Percentiles rank a stretch among this genome's conserved stretches.
Conservation (phyloP, 2,888 invertebrate species). For the Agrochola litura region DNA sequence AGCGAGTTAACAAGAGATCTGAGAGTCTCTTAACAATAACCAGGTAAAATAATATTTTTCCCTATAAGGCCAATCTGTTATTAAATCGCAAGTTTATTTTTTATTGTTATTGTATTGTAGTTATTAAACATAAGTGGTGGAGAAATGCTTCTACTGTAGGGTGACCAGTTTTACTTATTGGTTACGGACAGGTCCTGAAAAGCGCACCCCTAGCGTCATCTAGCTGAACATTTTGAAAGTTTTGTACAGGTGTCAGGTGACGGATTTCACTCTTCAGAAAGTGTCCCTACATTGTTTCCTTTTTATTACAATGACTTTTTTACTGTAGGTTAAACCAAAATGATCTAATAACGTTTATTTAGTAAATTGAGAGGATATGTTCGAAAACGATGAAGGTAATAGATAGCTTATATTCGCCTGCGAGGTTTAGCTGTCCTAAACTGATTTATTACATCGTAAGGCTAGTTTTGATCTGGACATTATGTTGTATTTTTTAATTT, state of each 20-base stretch:
- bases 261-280: background rate
- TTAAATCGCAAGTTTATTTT: constrained; percentile 21
- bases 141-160: constrained; percentile 13
- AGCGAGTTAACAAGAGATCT: constrained; percentile 22
- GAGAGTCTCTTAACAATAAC: constrained; percentile 28
- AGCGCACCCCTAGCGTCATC: constrained; percentile 13
- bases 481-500: background rate
- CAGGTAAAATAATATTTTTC: constrained; percentile 39
- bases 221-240: background rate
- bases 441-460: constrained; percentile 38
- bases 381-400: constrained; percentile 20
- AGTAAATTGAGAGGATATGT: background rate
- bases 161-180: background rate
- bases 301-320: background rate
- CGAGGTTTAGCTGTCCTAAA: constrained; percentile 40
- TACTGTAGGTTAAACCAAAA: background rate
- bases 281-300: background rate
- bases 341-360: background rate
- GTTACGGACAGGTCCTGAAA: background rate
- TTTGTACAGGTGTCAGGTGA: background rate
- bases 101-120: constrained; percentile 12
- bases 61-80: constrained; percentile 37
- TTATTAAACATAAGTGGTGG: constrained; percentile 18
- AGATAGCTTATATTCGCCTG: constrained; percentile 32
- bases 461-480: background rate